phyloP scores from a whole-genome alignment of 2,888 invertebrate genomes.

The Tricholauxania praeusta region DNA sequence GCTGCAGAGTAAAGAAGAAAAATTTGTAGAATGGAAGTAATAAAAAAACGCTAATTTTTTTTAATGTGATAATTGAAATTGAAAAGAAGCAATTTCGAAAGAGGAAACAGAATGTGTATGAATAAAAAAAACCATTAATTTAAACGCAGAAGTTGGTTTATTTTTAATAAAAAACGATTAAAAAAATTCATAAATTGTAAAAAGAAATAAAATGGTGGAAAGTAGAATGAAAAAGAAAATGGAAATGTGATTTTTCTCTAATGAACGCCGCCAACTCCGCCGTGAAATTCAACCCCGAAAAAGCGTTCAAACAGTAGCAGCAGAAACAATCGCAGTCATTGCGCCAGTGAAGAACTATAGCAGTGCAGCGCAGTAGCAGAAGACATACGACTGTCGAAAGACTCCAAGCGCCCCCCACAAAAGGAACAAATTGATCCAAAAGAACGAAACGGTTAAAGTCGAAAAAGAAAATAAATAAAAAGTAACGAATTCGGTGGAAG shows the following conservation, averaged over 20 bases:
- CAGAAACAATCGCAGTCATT: constrained; percentile 19
- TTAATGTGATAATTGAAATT: constrained; percentile 27
- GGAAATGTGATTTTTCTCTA: constrained; percentile 33
- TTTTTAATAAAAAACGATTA: background rate
- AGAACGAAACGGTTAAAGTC: constrained; percentile 3
- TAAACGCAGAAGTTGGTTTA: constrained; percentile 10
- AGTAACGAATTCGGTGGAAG: background rate
- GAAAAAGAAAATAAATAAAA: constrained; percentile 32
- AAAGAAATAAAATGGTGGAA: constrained; percentile 33
- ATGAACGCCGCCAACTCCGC: constrained; percentile 12
- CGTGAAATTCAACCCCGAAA: constrained; percentile 28
- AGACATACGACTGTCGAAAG: constrained; percentile 27
- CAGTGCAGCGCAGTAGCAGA: constrained; percentile 29
- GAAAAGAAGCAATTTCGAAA: constrained; percentile 10
- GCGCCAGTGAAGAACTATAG: constrained; percentile 7
- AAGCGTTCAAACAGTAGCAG: background rate
- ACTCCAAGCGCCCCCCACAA: too few relatives aligned
- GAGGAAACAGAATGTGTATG: background rate
- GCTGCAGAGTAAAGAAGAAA: constrained; percentile 9
- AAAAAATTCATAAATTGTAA: background rate
- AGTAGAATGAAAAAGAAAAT: constrained; percentile 4
- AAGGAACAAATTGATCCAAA: background rate
- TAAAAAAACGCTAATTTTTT: constrained; percentile 18
- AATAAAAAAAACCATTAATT: constrained; percentile 4
- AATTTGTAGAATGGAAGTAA: constrained; percentile 6